Conservation (phyloP, 2,113 vertebrate species). For the Takifugu bimaculatus region DNA sequence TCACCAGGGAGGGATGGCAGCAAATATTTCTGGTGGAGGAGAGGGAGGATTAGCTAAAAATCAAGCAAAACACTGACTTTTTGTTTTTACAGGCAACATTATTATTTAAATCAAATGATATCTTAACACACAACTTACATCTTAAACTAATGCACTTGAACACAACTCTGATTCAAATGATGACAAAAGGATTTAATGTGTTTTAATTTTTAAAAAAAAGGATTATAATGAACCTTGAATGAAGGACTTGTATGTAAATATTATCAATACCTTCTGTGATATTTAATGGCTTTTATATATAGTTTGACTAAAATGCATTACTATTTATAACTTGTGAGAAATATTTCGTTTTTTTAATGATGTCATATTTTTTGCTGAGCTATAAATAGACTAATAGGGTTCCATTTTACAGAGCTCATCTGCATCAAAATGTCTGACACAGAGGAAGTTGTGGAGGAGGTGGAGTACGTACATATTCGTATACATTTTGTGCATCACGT, state of each 20-base stretch:
- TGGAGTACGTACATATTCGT: conserved; percentile 60
- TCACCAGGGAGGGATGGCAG: no score
- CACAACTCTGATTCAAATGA: neutral
- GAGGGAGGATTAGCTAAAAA: no score
- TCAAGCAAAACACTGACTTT: no score
- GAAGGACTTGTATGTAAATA: neutral
- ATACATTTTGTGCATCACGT: neutral
- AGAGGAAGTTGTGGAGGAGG: conserved; percentile 61
- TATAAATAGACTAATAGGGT: conserved; percentile 52
- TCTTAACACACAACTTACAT: no score
- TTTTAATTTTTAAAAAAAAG: neutral
- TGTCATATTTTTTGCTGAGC: conserved; percentile 24
- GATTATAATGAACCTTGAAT: neutral
- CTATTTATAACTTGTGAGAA: no score
- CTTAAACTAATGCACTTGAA: no score
- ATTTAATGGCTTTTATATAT: neutral
- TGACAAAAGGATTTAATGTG: neutral
- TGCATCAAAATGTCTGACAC: conserved; percentile 70
- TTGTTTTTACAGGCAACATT: no score
- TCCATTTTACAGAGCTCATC: conserved; percentile 49
- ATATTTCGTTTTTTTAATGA: conserved; percentile 36
- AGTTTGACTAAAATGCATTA: no score
- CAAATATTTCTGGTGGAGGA: no score
- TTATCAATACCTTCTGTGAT: neutral
- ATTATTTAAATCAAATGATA: no score